Evolutionary conservation across 2,888 invertebrate species (phyloP).

Genomic region (Tolmerus cingulatus): DNA sequence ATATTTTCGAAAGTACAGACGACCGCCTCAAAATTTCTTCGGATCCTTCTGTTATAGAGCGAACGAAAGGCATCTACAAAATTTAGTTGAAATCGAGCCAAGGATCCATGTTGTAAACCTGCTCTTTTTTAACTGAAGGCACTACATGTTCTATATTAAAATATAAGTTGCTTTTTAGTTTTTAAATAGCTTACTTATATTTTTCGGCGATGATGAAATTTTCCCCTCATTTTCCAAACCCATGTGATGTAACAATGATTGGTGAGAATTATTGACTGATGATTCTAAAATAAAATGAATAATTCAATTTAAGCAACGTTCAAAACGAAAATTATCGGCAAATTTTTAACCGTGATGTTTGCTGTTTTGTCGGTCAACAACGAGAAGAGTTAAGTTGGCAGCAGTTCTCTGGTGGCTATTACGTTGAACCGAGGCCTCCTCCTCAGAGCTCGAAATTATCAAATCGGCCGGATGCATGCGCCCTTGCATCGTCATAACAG

Average conservation of each 20-base stretch:
- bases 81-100: no score
- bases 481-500: constrained; percentile 55
- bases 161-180: no score
- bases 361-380: constrained; percentile 40
- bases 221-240: not conserved
- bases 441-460: not conserved
- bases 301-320: not conserved
- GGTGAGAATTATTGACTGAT: constrained; percentile 1
- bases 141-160: no score
- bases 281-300: constrained; percentile 8
- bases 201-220: not conserved
- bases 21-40: no score
- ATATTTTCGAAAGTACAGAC: no score
- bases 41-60: no score
- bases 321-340: no score
- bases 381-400: not conserved
- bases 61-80: no score
- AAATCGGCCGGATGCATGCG: constrained; percentile 53
- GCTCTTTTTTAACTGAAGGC: no score
- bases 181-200: not conserved
- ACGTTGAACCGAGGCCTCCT: not conserved
- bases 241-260: not conserved
- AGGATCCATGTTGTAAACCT: no score
- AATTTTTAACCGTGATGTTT: not conserved
- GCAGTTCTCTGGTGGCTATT: not conserved